Conservation (phyloP, 2,797 vertebrate genomes). For the Rhinophrynus dorsalis region DNA sequence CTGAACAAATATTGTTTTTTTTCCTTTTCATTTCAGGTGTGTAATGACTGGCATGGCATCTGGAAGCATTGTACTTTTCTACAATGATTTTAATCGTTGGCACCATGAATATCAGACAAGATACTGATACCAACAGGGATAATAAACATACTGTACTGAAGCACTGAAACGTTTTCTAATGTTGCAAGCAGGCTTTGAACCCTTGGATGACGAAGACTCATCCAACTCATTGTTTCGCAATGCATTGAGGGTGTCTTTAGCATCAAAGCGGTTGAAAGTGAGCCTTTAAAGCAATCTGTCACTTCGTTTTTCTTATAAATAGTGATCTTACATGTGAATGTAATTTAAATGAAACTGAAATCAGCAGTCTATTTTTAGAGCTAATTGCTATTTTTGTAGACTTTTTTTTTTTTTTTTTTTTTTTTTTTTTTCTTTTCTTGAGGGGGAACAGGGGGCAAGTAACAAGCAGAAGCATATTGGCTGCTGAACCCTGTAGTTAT, state of each 20-base stretch:
- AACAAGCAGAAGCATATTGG: slow-evolving; percentile 63
- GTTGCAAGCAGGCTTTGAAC: slow-evolving; percentile 10
- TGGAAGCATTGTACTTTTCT: slow-evolving; percentile 98
- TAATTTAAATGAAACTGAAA: slow-evolving; percentile 75
- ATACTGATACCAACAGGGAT: slow-evolving; percentile 77
- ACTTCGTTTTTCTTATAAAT: slow-evolving; percentile 54
- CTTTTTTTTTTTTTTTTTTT: slow-evolving; percentile 80
- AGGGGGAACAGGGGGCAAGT: slow-evolving; percentile 57
- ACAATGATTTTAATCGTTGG: slow-evolving; percentile 98
- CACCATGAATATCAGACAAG: slow-evolving; percentile 95
- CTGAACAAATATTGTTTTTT: too few relatives aligned
- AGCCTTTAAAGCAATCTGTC: slow-evolving; percentile 50
- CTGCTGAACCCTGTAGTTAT: slow-evolving; percentile 83
- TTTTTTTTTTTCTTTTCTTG: slow-evolving; percentile 77
- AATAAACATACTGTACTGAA: background rate
- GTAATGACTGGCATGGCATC: slow-evolving; percentile 97
- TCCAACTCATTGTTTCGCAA: too few relatives aligned
- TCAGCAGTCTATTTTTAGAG: slow-evolving; percentile 92
- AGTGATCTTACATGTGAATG: slow-evolving; percentile 76
- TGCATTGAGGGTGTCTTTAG: too few relatives aligned
- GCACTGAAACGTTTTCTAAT: slow-evolving; percentile 45
- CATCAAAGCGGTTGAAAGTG: too few relatives aligned
- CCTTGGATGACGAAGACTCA: too few relatives aligned
- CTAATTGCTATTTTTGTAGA: slow-evolving; percentile 99
- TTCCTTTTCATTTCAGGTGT: slow-evolving; percentile 74